Percentiles rank a stretch among this genome's conserved stretches.
Conservation (phyloP, 2,888 invertebrate species). For the Caenorhabditis sinica region DNA sequence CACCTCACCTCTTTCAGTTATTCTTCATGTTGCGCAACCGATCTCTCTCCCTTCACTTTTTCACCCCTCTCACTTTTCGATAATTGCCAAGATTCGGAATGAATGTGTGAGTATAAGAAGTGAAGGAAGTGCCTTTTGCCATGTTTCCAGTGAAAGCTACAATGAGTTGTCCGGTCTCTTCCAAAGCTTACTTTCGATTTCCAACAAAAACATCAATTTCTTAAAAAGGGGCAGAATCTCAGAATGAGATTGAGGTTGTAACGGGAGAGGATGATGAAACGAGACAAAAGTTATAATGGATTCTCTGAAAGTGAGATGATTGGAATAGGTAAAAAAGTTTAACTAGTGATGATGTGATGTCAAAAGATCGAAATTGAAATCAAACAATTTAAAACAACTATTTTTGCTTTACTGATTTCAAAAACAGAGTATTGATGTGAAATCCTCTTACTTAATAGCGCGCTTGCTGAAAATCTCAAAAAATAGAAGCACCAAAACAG, state of each 20-base stretch:
- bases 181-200: constrained; percentile 62
- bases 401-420: neutral
- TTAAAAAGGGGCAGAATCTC: constrained; percentile 28
- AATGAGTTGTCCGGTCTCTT: constrained; percentile 61
- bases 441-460: neutral
- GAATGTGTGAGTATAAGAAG: constrained; percentile 50
- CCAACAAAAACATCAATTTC: constrained; percentile 60
- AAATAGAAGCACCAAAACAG: neutral
- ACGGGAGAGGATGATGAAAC: constrained; percentile 48
- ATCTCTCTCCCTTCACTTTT: constrained; percentile 52
- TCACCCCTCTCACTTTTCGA: constrained; percentile 58
- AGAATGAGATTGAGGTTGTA: constrained; percentile 9
- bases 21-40: constrained; percentile 62
- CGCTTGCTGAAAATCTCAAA: constrained; percentile 38
- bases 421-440: neutral
- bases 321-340: constrained; percentile 12
- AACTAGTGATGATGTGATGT: constrained; percentile 19
- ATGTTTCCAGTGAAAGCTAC: constrained; percentile 63
- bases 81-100: constrained; percentile 65
- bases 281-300: constrained; percentile 51
- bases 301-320: constrained; percentile 64
- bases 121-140: constrained; percentile 54
- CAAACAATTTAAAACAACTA: constrained; percentile 1
- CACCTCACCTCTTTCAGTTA: constrained; percentile 60
- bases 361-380: constrained; percentile 11